Evolutionary conservation across 2,113 vertebrate species (phyloP), one percentile per base, ranked within the genome.

Genomic region (Nyctereutes procyonoides): DNA sequence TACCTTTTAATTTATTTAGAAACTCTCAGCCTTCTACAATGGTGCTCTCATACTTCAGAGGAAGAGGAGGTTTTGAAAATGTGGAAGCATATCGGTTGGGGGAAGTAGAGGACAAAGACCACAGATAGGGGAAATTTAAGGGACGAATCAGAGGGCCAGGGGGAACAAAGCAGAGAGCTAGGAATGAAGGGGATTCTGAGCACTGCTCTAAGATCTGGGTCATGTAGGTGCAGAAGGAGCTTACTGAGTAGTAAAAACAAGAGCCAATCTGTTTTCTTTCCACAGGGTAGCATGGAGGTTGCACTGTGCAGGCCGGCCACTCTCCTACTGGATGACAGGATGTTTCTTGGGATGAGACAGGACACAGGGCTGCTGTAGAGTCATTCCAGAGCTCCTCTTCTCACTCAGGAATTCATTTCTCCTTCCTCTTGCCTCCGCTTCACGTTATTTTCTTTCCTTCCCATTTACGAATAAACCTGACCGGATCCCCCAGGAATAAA

Each of bases 261-360:
- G 83, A 82, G 53, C 26, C 77, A 48, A 4, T 53, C 12, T n/a
- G 73, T 91, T 32, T 48, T 89, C 26, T 85, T 80, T 69, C 85
- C 35, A 16, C 60, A 98, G 98, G 98, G 28, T 90, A 14, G 20
- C 51, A 5, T 98, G 97, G 97, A 96, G 9, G 19, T 3, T 97
- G 90, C 96, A 98, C 90, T 98, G 97, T 22, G 24, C 48, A 0
- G 94, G 62, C 35, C 80, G 88, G 63, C 95, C 97, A 4, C 98
- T 97, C 28, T 94, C 90, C 76, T 81, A 97, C n/a, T 98, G 97
- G 98, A 24, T 97, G 65, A 96, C 97, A 13, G 97, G 98, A 2
- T 98, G 97, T 35, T 80, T 8, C 30, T 51, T 97, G 80, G 2
- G 1, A 35, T 95, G 80, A 97, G 55, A 43, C 8, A 35, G 69